Base-by-base conservation (phyloP, 2,888 invertebrate species). In the Lissocephala sabroskyi region DNA sequence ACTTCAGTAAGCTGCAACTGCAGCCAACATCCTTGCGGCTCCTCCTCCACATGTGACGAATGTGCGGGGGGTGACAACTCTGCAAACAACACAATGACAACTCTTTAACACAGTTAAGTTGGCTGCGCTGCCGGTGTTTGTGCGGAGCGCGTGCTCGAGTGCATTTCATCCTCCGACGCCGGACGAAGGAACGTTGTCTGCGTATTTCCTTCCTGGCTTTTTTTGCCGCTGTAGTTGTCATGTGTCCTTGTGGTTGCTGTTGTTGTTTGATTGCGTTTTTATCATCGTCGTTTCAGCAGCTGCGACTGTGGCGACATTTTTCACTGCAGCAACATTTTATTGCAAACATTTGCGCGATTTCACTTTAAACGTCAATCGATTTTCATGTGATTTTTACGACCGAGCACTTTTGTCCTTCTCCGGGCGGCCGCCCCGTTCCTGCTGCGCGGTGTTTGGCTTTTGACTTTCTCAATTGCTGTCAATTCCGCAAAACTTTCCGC, bases 1-100 rank as follows among this genome's bases (percentile, higher is more conserved):
- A 76, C 71, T 71, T 71, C 71, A 71, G 68, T 76, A 71, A 76
- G 76, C 76, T 71, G 71, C 71, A 76, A 55, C 70, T 76, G 71
- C 71, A n/a, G n/a, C n/a, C n/a, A 71, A 70, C 75, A 35, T 35
- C 35, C 16, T 35, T 16, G 16, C 35, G 13, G 14, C 23, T 23
- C 23, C 23, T 7, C 3, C 23, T n/a, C n/a, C n/a, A n/a, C n/a
- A n/a, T n/a, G n/a, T n/a, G n/a, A n/a, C n/a, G n/a, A n/a, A n/a
- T n/a, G n/a, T n/a, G n/a, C 7, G 23, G 3, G 3, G 23, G 23
- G 23, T 13, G 71, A 66, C 75, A 70, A 67, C 67, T 59, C 61
- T 56, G 59, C 73, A 70, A 70, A 75, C 75, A 70, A 55, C 67
- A 66, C 68, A 75, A 63, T 75, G 68, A 75, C 68, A 70, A 70